Evolutionary conservation across 2,113 vertebrate species (phyloP), one percentile per base, ranked within the genome.

Genomic region (Gavialis gangeticus): DNA sequence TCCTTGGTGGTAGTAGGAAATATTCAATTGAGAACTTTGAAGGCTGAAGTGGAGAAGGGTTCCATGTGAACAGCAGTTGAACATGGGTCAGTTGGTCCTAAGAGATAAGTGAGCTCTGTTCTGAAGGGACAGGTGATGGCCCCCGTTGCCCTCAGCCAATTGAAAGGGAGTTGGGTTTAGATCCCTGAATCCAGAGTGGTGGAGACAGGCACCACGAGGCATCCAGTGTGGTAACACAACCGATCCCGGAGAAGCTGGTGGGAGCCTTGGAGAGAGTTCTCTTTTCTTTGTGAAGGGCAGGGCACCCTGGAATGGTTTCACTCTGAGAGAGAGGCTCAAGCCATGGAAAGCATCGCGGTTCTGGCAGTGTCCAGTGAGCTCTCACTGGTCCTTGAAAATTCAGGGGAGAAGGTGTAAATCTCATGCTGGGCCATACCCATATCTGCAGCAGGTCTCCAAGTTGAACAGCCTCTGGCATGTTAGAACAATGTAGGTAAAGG

Each of bases 1-100:
- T n/a, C n/a, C n/a, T n/a, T n/a, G n/a, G n/a, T n/a, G n/a, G n/a
- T n/a, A n/a, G n/a, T 64, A 62, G 60, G 15, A 62, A 56, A n/a
- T 10, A 7, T 57, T 55, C n/a, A n/a, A n/a, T n/a, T n/a, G 17
- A n/a, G 55, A 60, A 37, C n/a, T 84, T n/a, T n/a, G n/a, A n/a
- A n/a, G n/a, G n/a, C n/a, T n/a, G n/a, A n/a, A n/a, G n/a, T n/a
- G n/a, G n/a, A 93, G 91, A 78, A 66, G 81, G 82, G 75, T 63
- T 87, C 66, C 63, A 89, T 89, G 88, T 89, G 86, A 93, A 82
- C 81, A 84, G 87, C 87, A 83, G 73, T 92, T 80, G 87, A 88
- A 91, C 91, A 93, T 93, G 86, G 91, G 88, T 93, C 82, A 90
- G 87, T 81, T 81, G 86, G 91, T 91, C 91, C 87, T 89, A 82